Evolutionary conservation across 35 echinoderm and acorn worm genomes (phyloP).

Genomic region (Ptychodera flava): DNA sequence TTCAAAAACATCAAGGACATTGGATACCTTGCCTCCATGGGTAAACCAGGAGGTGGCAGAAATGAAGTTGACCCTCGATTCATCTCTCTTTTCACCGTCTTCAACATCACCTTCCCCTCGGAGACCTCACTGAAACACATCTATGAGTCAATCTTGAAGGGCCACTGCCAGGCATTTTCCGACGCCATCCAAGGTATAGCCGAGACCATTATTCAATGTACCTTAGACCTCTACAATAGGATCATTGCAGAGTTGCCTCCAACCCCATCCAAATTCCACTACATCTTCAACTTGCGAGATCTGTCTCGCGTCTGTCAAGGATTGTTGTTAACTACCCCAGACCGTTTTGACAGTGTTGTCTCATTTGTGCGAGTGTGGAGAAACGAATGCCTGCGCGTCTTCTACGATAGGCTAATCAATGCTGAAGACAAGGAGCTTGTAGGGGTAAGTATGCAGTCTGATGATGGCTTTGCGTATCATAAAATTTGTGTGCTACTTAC

Average conservation of each 20-base stretch:
- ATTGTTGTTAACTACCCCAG: slow-evolving; percentile 78
- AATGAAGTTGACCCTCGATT: slow-evolving; percentile 96
- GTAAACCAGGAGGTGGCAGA: slow-evolving; percentile 97
- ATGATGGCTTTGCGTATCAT: too few species aligned
- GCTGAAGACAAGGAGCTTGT: slow-evolving; percentile 72
- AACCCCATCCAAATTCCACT: slow-evolving; percentile 98
- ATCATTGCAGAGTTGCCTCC: slow-evolving; percentile 69
- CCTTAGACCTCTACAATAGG: not conserved
- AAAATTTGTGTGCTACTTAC: too few species aligned
- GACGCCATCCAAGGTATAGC: slow-evolving; percentile 63
- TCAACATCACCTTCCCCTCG: slow-evolving; percentile 98
- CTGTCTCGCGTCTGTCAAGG: slow-evolving; percentile 89
- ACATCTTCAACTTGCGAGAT: slow-evolving; percentile 94
- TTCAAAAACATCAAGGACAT: slow-evolving; percentile 97
- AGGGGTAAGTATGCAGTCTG: slow-evolving; percentile 29
- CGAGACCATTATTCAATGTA: slow-evolving; percentile 36
- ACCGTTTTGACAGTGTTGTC: slow-evolving; percentile 56
- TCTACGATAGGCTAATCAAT: slow-evolving; percentile 85
- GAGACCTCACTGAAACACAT: slow-evolving; percentile 96
- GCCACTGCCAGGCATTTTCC: slow-evolving; percentile 76
- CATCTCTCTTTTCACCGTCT: slow-evolving; percentile 92
- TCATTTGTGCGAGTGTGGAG: slow-evolving; percentile 78
- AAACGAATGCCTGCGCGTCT: slow-evolving; percentile 88
- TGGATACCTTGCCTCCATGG: slow-evolving; percentile 84
- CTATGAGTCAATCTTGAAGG: slow-evolving; percentile 73